These are phyloP conservation scores for Mycalesis mineus DNA, from an alignment of 2,888 invertebrate genomes.

Conservation along the genomic window DNA sequence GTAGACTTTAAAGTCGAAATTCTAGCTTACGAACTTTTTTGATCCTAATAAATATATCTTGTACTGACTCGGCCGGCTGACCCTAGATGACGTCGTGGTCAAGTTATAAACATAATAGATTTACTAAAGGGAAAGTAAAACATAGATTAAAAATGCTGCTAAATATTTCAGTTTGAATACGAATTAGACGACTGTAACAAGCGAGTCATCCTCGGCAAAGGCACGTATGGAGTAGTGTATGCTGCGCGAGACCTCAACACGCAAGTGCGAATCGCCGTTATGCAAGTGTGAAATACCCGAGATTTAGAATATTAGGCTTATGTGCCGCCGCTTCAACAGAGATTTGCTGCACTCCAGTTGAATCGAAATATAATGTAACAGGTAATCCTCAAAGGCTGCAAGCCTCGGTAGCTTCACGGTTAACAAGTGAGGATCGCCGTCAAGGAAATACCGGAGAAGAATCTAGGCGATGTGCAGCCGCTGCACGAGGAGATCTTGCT, in stretches of 20 bases:
- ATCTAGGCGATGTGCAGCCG: constrained; percentile 96
- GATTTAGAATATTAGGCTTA: constrained; percentile 95
- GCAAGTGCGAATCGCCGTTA: constrained; percentile 96
- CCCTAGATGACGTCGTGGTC: no score
- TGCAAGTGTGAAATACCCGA: constrained; percentile 99
- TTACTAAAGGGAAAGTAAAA: no score
- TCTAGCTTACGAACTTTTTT: no score
- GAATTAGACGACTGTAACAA: constrained; percentile 94
- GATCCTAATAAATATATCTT: no score
- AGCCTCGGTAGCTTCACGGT: no score
- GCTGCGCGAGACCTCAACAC: constrained; percentile 96
- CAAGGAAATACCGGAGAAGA: constrained; percentile 98
- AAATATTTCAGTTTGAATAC: constrained; percentile 87
- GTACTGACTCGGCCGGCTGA: no score
- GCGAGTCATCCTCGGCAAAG: constrained; percentile 92
- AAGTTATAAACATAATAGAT: no score
- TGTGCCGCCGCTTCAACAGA: constrained; percentile 98
- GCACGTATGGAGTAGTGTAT: constrained; percentile 96
- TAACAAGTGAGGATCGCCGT: constrained; percentile 97
- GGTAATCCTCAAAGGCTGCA: no score
- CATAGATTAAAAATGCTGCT: no score
- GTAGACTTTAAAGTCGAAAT: no score
- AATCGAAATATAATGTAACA: constrained; percentile 97
- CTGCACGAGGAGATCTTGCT: constrained; percentile 98
- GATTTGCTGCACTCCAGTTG: constrained; percentile 98